A percentile compares a stretch with the other conserved stretches of the same genome.
phyloP scores from a whole-genome alignment of 2,888 invertebrate species.

The Drosophila atroscutellata region DNA sequence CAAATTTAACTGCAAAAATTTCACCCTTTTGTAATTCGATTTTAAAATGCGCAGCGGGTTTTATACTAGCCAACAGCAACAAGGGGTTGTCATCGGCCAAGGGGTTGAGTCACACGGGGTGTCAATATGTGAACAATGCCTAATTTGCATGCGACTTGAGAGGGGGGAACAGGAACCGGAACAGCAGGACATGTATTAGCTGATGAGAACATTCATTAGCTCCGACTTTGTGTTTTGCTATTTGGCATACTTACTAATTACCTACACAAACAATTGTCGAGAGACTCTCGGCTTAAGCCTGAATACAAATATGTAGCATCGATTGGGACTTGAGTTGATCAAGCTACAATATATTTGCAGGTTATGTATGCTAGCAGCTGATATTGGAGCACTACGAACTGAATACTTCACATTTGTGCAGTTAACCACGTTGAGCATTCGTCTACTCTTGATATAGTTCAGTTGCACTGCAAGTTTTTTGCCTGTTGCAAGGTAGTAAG shows the following conservation, averaged over 20 bases:
- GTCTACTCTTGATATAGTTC: too few species aligned
- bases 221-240: slow-evolving; percentile 36
- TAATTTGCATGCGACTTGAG: slow-evolving; percentile 55
- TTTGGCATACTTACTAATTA: slow-evolving; percentile 38
- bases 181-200: slow-evolving; percentile 2
- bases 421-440: too few species aligned
- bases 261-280: slow-evolving; percentile 27
- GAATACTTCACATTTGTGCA: background rate
- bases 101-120: slow-evolving; percentile 30
- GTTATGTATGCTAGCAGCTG: too few species aligned
- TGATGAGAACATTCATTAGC: slow-evolving; percentile 54
- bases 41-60: slow-evolving; percentile 40
- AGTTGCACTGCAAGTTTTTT: too few species aligned
- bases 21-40: slow-evolving; percentile 46
- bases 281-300: slow-evolving; percentile 2
- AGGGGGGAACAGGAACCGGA: background rate
- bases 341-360: background rate
- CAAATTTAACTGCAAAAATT: slow-evolving; percentile 11
- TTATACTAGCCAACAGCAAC: slow-evolving; percentile 24
- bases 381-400: background rate
- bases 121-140: slow-evolving; percentile 60
- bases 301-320: background rate
- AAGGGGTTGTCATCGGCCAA: slow-evolving; percentile 5
- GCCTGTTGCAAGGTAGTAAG: background rate
- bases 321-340: background rate